Base-by-base conservation (phyloP, 1,140 invertebrate species). In the Nephotettix cincticeps region DNA sequence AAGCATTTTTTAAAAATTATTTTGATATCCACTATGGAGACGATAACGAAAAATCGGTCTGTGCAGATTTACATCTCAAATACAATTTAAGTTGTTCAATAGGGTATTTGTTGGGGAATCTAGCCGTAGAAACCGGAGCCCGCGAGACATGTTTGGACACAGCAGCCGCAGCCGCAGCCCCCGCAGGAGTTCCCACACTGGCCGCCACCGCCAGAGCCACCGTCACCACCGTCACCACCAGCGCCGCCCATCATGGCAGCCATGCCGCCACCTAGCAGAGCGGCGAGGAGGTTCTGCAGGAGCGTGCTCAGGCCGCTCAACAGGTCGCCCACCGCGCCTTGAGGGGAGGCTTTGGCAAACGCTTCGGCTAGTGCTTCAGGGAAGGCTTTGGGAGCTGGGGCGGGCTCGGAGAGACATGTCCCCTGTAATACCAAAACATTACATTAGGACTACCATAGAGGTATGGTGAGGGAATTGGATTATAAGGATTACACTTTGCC, bases 381-480 rank as follows among this genome's bases (percentile, higher is more conserved):
- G 6, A 19, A 6, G 21, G 47, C 47, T 51, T 51, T 51, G 47
- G 47, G 47, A n/a, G 17, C 21, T n/a, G 47, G 17, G 21, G 47
- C 47, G 47, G 47, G 47, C 47, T 51, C 47, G 21, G 47, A n/a
- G 47, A 51, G 47, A n/a, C 47, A 51, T 51, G 47, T 51, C 47
- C 47, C 47, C 47, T 51, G 47, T 51, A 51, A 51, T n/a, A 51
- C 6, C 47, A 51, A 51, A 4, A 36, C n/a, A n/a, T 51, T 51
- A 51, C 47, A 51, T 51, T 51, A 4, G 47, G 47, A 51, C 47
- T 11, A 36, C 14, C 4, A 36, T 14, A 36, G 14, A 14, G 32
- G 32, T 36, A n/a, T n/a, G n/a, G n/a, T n/a, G n/a, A n/a, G n/a
- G n/a, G n/a, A n/a, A n/a, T n/a, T n/a, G n/a, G n/a, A n/a, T n/a